phyloP scores from a whole-genome alignment of 2,797 vertebrate genomes.

The Sebastes hubbsi region DNA sequence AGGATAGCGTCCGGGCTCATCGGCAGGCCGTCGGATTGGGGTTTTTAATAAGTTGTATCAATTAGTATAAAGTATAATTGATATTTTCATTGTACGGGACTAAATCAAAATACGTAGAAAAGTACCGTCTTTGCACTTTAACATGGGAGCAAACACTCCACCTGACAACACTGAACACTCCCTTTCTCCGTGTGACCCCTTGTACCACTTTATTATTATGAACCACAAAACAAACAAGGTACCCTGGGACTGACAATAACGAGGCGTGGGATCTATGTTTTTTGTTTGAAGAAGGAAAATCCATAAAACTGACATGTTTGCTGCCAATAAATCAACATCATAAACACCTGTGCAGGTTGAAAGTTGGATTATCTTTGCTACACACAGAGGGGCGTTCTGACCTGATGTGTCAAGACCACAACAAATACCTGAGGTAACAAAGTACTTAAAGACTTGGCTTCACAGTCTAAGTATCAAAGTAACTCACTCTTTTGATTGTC shows the following conservation, averaged over 20 bases:
- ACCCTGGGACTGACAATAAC: background rate
- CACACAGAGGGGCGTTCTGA: background rate
- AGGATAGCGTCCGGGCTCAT: too few relatives aligned
- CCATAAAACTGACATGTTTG: constrained; percentile 18
- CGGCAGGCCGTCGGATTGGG: too few relatives aligned
- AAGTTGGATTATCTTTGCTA: background rate
- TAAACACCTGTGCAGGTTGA: constrained; percentile 31
- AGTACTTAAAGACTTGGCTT: background rate
- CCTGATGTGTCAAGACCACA: background rate
- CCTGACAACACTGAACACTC: background rate
- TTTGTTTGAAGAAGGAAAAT: constrained; percentile 20
- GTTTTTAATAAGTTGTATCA: too few relatives aligned
- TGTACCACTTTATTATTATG: background rate
- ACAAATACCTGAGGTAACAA: constrained; percentile 10
- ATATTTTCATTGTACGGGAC: background rate
- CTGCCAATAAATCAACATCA: constrained; percentile 26
- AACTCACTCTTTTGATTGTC: constrained; percentile 78
- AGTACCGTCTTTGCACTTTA: background rate
- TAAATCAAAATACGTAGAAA: background rate
- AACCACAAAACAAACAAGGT: background rate
- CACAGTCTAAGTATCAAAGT: background rate
- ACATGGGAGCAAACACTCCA: too few relatives aligned
- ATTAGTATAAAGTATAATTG: background rate
- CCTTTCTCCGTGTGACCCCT: background rate
- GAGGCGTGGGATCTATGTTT: background rate